phyloP scores from a whole-genome alignment of 30 jellyfish, hydroid and myxozoan genomes.

The Hydractinia symbiolongicarpus region DNA sequence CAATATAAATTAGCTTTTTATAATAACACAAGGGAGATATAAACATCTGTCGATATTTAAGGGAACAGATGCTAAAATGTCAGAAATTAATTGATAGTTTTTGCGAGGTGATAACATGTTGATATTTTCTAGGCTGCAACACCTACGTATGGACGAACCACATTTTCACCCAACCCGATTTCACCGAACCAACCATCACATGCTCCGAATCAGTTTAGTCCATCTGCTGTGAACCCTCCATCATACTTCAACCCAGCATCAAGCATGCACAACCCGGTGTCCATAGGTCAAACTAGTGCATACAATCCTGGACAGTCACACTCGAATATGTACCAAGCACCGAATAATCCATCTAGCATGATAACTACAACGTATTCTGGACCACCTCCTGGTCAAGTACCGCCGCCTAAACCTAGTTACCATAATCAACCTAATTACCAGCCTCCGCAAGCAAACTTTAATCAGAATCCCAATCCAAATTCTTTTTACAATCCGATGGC shows the following conservation, averaged over 20 bases:
- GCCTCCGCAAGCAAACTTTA: background rate
- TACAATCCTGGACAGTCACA: background rate
- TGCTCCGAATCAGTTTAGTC: too few species aligned
- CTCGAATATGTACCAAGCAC: constrained; percentile 8
- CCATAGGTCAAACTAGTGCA: too few species aligned
- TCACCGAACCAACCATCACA: too few species aligned
- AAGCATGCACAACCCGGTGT: background rate
- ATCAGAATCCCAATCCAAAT: background rate
- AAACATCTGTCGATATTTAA: too few species aligned
- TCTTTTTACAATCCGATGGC: background rate
- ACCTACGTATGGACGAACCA: too few species aligned
- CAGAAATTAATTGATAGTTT: too few species aligned
- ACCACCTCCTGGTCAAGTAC: constrained; percentile 1
- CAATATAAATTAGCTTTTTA: background rate
- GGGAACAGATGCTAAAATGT: too few species aligned
- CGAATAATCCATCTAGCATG: background rate
- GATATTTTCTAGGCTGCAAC: too few species aligned
- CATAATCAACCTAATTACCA: background rate
- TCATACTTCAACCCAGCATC: constrained; percentile 15
- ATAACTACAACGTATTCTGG: background rate
- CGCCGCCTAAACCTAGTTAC: background rate
- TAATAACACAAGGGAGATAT: background rate
- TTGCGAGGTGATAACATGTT: too few species aligned
- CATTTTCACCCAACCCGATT: too few species aligned
- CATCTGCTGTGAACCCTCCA: background rate